Percentiles rank a stretch among this genome's conserved stretches.
These are phyloP conservation scores for Heptranchias perlo DNA, from an alignment of 2,113 vertebrate genomes.

Conservation along the genomic window DNA sequence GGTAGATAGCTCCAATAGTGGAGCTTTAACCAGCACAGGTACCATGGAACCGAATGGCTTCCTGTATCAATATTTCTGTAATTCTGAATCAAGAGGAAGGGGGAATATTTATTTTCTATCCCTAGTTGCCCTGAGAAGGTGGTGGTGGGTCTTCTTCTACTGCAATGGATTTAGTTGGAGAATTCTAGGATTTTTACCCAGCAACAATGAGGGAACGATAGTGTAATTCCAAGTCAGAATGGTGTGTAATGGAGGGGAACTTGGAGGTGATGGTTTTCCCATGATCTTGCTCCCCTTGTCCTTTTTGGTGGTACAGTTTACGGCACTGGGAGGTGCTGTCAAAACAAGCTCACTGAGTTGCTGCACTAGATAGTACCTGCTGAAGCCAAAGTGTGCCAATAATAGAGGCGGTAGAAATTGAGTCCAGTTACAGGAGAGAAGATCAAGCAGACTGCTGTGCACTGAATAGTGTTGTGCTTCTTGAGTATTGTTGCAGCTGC, in stretches of 20 bases:
- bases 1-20: neutral
- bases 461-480: neutral
- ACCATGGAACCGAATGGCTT: neutral
- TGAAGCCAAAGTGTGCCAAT: neutral
- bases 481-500: neutral
- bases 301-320: neutral
- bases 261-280: neutral
- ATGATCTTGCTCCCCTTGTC: neutral
- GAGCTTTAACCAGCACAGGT: neutral
- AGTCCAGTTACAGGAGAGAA: neutral
- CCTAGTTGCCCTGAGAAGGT: neutral
- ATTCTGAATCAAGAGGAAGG: neutral
- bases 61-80: too few species aligned
- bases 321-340: neutral
- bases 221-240: neutral
- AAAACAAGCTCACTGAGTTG: neutral
- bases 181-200: neutral
- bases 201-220: neutral
- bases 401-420: neutral
- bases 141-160: neutral
- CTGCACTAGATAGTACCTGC: neutral
- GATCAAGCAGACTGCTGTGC: neutral
- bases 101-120: neutral
- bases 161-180: neutral
- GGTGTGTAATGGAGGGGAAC: neutral